A percentile compares a stretch with the other conserved stretches of the same genome.
Conservation (phyloP, 2,113 vertebrate species). For the Nibea albiflora region DNA sequence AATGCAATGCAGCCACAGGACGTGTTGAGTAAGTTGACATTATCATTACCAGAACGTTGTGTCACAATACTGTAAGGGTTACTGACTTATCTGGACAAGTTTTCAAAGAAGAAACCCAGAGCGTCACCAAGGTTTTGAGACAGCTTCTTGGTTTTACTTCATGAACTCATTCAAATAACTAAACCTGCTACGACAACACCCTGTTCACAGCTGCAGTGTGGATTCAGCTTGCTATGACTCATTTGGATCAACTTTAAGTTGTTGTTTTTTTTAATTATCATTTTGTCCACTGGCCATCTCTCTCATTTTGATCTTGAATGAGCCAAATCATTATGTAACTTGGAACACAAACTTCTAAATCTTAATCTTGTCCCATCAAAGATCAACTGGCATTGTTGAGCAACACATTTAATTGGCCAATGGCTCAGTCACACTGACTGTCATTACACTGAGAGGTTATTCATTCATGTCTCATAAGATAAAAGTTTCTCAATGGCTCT, state of each 20-base stretch:
- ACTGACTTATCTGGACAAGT: background rate
- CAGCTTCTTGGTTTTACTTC: background rate
- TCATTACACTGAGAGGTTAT: background rate
- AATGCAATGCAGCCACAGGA: slow-evolving; percentile 25
- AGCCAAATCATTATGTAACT: background rate
- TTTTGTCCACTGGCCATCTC: background rate
- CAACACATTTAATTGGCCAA: background rate
- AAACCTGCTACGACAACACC: background rate
- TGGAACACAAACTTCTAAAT: background rate
- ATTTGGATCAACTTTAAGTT: background rate
- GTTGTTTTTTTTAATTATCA: too few species aligned
- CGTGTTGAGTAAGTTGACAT: slow-evolving; percentile 58
- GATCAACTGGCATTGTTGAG: slow-evolving; percentile 12
- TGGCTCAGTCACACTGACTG: background rate
- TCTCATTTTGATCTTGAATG: background rate
- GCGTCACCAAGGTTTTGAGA: background rate
- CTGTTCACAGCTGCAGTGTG: background rate
- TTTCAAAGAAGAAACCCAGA: slow-evolving; percentile 6
- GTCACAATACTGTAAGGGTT: slow-evolving; percentile 1
- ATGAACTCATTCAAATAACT: background rate
- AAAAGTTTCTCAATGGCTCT: too few species aligned
- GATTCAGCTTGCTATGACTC: background rate
- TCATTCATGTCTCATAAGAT: too few species aligned
- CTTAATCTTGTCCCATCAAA: background rate
- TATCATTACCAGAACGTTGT: slow-evolving; percentile 26